These are phyloP conservation scores for Nesogale talazaci DNA, from an alignment of 2,113 vertebrate species.

Conservation along the genomic window DNA sequence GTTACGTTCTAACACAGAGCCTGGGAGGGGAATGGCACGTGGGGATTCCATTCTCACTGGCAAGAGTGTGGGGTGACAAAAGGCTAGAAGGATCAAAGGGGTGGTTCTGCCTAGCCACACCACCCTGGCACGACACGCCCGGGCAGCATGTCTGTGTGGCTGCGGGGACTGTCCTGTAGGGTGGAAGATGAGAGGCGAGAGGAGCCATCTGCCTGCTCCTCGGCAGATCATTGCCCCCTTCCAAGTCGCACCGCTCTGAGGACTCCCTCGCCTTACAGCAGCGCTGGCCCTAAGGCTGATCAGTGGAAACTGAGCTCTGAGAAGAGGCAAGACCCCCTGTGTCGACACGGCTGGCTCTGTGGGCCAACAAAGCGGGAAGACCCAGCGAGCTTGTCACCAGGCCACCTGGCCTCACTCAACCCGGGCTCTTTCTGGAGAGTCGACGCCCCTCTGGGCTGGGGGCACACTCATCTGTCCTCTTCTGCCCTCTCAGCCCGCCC, in stretches of 20 bases:
- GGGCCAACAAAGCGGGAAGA: background rate
- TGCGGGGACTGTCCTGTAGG: background rate
- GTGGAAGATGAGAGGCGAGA: background rate
- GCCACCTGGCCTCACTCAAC: background rate
- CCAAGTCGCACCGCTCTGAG: conserved; percentile 48
- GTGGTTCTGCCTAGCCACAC: fast-evolving
- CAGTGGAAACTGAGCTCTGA: conserved; percentile 37
- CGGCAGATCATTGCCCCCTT: background rate
- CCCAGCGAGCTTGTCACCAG: background rate
- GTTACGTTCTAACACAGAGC: background rate
- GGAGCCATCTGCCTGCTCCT: conserved; percentile 51
- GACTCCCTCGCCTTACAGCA: background rate
- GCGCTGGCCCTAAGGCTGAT: conserved; percentile 1
- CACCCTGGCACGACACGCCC: background rate
- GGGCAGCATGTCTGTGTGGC: background rate
- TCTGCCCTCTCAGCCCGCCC: background rate
- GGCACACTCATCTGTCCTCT: background rate
- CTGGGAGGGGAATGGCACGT: background rate
- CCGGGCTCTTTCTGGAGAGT: background rate
- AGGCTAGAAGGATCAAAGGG: background rate
- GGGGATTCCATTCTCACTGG: too few species aligned
- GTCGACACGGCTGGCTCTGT: too few species aligned
- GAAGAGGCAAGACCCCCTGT: background rate
- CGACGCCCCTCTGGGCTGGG: background rate
- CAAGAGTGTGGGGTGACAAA: background rate